Conservation (phyloP, 2,113 vertebrate species). For the Pholis gunnellus region DNA sequence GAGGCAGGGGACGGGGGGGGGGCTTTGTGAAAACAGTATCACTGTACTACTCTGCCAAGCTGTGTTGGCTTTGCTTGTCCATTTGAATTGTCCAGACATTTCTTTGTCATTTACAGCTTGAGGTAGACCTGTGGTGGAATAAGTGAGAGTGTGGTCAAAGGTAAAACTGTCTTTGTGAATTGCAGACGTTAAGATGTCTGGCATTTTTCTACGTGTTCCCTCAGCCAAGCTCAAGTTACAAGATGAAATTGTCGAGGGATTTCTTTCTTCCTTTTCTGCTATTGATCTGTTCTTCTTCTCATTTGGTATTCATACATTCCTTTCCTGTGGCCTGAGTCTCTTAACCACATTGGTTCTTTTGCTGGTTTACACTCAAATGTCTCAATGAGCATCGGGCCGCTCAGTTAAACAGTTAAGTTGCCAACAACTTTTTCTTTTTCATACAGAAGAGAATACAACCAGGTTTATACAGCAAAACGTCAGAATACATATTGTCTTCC, state of each 20-base stretch:
- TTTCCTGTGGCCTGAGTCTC: conserved; percentile 43
- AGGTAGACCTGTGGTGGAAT: conserved; percentile 28
- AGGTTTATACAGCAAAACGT: conserved; percentile 20
- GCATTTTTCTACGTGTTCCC: conserved; percentile 25
- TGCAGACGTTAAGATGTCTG: conserved; percentile 40
- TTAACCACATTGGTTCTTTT: conserved; percentile 13
- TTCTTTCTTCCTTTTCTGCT: conserved; percentile 19
- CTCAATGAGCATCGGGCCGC: conserved; percentile 42
- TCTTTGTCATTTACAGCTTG: conserved; percentile 70
- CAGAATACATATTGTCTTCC: background rate
- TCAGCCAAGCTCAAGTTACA: conserved; percentile 21
- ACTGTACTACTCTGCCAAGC: conserved; percentile 77
- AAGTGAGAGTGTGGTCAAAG: conserved; percentile 29
- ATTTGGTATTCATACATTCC: conserved; percentile 61
- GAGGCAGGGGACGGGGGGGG: conserved; percentile 55
- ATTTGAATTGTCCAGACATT: conserved; percentile 80
- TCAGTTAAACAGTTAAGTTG: conserved; percentile 29
- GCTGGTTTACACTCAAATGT: conserved; percentile 25
- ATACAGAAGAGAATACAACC: background rate
- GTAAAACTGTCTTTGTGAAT: conserved; percentile 20
- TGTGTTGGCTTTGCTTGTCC: conserved; percentile 81
- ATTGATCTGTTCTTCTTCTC: conserved; percentile 11
- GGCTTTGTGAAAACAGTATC: conserved; percentile 73
- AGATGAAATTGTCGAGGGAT: conserved; percentile 34
- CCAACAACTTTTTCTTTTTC: background rate